A percentile compares a stretch with the other conserved stretches of the same genome.
Conservation (phyloP, 2,797 vertebrate species). For the Podarcis lilfordi region DNA sequence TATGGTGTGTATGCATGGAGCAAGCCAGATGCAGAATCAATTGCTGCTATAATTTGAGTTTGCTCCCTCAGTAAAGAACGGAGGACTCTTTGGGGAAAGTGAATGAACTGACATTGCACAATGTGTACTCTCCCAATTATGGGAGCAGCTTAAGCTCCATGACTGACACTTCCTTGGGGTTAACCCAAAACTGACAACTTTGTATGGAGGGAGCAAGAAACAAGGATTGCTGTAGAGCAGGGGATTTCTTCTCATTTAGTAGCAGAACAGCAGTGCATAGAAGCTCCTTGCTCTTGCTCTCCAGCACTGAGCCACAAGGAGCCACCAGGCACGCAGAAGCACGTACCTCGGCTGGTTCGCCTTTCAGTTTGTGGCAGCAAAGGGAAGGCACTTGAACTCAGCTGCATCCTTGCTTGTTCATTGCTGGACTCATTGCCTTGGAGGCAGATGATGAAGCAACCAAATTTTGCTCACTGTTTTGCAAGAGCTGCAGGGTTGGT, state of each 20-base stretch:
- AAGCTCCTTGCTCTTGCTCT: not conserved
- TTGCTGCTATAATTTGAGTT: not conserved
- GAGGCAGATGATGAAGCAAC: slow-evolving; percentile 40
- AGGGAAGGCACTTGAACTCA: not conserved
- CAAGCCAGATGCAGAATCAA: not conserved
- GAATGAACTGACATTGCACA: not conserved
- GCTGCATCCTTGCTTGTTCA: not conserved
- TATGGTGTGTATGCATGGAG: too few relatives aligned
- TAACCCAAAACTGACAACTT: not conserved
- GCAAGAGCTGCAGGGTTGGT: slow-evolving; percentile 36
- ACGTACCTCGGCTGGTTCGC: not conserved
- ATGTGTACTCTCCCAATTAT: not conserved
- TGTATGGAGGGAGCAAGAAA: too few relatives aligned
- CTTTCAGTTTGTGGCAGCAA: not conserved
- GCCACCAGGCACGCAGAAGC: not conserved
- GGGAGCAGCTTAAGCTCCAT: not conserved
- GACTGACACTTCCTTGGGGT: not conserved
- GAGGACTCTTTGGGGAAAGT: not conserved
- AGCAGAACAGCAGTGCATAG: not conserved
- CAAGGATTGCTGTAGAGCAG: not conserved
- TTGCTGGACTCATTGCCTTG: not conserved
- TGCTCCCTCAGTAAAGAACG: not conserved
- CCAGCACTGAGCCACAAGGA: not conserved
- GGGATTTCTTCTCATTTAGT: not conserved
- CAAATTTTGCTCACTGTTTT: slow-evolving; percentile 56